Evolutionary conservation across 2,888 invertebrate species (phyloP).

Genomic region (Heptascelio sp.): DNA sequence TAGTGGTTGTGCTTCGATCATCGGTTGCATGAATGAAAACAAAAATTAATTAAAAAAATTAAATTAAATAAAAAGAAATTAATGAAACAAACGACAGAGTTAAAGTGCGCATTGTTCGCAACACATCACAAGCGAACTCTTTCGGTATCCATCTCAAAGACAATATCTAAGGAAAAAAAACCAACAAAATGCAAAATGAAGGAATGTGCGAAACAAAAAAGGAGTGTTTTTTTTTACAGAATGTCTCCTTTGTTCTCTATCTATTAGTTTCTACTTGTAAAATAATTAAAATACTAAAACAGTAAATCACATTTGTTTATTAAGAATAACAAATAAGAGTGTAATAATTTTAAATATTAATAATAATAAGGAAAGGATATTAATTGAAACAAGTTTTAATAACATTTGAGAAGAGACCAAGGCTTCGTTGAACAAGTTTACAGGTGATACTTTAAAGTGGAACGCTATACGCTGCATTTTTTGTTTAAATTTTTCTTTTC

Average conservation of each 20-base stretch:
- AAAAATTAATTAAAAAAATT: no score
- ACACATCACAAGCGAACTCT: constrained; percentile 11
- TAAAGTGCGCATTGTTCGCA: neutral
- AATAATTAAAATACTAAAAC: constrained; percentile 28
- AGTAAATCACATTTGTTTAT: neutral
- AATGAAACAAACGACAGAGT: constrained; percentile 4
- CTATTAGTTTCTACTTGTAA: constrained; percentile 46
- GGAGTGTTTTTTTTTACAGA: constrained; percentile 30
- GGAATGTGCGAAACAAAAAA: neutral
- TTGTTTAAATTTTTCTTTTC: no score
- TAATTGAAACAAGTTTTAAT: no score
- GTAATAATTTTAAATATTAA: no score
- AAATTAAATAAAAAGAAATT: constrained; percentile 2
- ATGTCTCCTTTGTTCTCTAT: constrained; percentile 18
- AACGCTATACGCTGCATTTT: no score
- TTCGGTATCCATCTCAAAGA: constrained; percentile 27
- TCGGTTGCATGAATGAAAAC: no score
- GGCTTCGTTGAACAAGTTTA: no score
- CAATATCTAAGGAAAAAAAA: constrained; percentile 36
- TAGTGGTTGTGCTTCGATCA: neutral
- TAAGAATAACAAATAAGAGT: neutral
- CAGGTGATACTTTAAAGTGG: no score
- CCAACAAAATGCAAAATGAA: constrained; percentile 5
- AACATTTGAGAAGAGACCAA: no score
- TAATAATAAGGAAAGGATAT: no score